Percentiles rank a stretch among this genome's conserved stretches.
These are phyloP conservation scores for Atopsyche davidsoni DNA, from an alignment of 1,140 invertebrate species.

Conservation along the genomic window DNA sequence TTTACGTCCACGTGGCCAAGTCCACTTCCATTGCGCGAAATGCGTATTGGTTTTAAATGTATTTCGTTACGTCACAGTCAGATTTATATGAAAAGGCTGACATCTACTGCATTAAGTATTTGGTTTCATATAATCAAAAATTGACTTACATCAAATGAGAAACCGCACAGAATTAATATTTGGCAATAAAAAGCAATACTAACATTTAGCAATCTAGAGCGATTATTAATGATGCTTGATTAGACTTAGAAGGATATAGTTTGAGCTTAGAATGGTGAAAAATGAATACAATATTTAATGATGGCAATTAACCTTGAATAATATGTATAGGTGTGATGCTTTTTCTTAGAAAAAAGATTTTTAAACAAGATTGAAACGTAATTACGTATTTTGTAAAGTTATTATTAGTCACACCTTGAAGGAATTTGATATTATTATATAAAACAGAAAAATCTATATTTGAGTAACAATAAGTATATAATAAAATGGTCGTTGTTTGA, in stretches of 20 bases:
- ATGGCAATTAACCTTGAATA: constrained; percentile 15
- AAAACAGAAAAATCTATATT: background rate
- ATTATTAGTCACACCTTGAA: background rate
- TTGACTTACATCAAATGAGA: too few relatives aligned
- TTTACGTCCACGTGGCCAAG: too few relatives aligned
- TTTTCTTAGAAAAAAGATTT: background rate
- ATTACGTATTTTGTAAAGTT: background rate
- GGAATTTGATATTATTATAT: background rate
- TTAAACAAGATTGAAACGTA: background rate
- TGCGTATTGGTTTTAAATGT: too few relatives aligned
- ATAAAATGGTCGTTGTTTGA: too few relatives aligned
- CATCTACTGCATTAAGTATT: too few relatives aligned
- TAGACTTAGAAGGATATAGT: constrained; percentile 28
- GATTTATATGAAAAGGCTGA: too few relatives aligned
- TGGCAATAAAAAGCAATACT: constrained; percentile 32
- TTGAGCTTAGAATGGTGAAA: constrained; percentile 27
- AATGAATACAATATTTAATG: constrained; percentile 17
- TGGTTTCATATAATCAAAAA: too few relatives aligned
- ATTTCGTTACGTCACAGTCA: too few relatives aligned
- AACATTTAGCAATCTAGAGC: constrained; percentile 23
- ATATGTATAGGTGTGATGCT: constrained; percentile 10
- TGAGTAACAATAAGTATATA: too few relatives aligned
- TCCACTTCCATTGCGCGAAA: too few relatives aligned
- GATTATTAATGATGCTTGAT: constrained; percentile 23
- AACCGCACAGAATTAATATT: constrained; percentile 21